Evolutionary conservation across 2,888 invertebrate species (phyloP).

Genomic region (Drosophila niveifrons): DNA sequence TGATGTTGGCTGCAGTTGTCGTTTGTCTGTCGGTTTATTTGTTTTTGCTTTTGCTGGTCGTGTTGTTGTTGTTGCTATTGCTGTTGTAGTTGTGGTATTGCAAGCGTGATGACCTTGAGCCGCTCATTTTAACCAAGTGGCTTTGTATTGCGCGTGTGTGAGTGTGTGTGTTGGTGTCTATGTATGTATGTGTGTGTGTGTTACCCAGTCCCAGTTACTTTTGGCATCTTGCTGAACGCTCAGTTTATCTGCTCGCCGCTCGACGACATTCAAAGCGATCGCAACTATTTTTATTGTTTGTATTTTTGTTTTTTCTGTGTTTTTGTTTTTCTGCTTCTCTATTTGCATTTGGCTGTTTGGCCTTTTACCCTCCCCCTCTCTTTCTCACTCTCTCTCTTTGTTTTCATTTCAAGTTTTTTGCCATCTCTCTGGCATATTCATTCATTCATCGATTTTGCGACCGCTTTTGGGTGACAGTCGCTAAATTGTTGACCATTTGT

Average conservation of each 20-base stretch:
- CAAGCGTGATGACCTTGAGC: constrained; percentile 81
- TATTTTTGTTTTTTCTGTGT: constrained; percentile 5
- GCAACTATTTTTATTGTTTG: constrained; percentile 41
- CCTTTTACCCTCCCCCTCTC: not conserved
- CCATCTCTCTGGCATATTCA: constrained; percentile 58
- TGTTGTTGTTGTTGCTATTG: constrained; percentile 43
- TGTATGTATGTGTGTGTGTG: constrained; percentile 32
- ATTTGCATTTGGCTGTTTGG: constrained; percentile 32
- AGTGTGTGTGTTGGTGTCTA: constrained; percentile 37
- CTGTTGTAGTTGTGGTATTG: constrained; percentile 62
- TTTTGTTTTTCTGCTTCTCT: constrained; percentile 23
- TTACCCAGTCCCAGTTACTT: constrained; percentile 78
- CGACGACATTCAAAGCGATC: constrained; percentile 53
- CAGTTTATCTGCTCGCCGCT: constrained; percentile 40
- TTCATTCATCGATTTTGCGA: constrained; percentile 63
- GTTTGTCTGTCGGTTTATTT: constrained; percentile 40
- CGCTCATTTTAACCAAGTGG: constrained; percentile 77
- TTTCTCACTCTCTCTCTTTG: not conserved
- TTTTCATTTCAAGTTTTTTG: constrained; percentile 28
- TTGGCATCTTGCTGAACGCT: constrained; percentile 64
- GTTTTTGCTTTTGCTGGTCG: constrained; percentile 32
- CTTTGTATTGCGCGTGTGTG: constrained; percentile 47
- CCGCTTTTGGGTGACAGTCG: constrained; percentile 44
- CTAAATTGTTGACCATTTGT: constrained; percentile 44
- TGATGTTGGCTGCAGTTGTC: constrained; percentile 42